Conservation (phyloP, 1,140 invertebrate genomes). For the Penaeus japonicus region DNA sequence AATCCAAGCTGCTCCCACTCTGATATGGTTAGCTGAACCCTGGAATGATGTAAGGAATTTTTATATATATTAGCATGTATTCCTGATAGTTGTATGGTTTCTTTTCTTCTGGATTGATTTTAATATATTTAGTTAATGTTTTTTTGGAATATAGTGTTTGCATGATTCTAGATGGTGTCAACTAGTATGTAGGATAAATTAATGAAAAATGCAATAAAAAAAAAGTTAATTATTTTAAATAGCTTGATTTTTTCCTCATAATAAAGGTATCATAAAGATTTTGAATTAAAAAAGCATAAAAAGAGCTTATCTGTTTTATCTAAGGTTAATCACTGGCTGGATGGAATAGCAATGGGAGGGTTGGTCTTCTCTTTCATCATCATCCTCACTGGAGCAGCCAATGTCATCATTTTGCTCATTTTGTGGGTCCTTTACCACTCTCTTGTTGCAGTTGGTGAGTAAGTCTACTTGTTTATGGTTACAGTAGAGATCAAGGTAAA, state of each 20-base stretch:
- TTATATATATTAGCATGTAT: background rate
- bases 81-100: background rate
- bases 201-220: background rate
- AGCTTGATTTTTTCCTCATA: too few relatives aligned
- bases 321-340: constrained; percentile 61
- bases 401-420: constrained; percentile 63
- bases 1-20: constrained; percentile 60
- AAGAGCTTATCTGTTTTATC: background rate
- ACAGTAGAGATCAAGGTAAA: background rate
- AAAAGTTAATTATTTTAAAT: too few relatives aligned
- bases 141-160: too few relatives aligned
- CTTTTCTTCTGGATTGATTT: background rate
- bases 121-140: too few relatives aligned
- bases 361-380: constrained; percentile 62
- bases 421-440: constrained; percentile 66
- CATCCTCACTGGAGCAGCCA: constrained; percentile 63
- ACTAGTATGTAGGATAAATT: too few relatives aligned
- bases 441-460: constrained; percentile 64
- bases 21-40: constrained; percentile 64
- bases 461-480: background rate
- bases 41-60: constrained; percentile 59
- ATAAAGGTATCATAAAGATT: background rate
- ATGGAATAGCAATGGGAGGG: constrained; percentile 63
- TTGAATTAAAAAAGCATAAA: too few relatives aligned
- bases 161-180: too few relatives aligned